Base-by-base conservation (phyloP, 1,140 invertebrate species). In the Micrasema minimum region DNA sequence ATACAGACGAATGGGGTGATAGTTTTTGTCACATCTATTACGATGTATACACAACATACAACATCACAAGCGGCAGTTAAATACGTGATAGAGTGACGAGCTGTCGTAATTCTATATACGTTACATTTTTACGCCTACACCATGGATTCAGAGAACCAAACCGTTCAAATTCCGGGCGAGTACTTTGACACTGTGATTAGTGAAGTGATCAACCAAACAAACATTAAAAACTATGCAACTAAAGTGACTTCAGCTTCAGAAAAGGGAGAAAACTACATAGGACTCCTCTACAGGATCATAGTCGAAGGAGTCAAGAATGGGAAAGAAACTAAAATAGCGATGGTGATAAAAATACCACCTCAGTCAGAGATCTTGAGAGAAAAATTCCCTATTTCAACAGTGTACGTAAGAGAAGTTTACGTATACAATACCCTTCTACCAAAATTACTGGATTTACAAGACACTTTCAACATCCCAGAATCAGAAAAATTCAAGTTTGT, bases 231-330 rank as follows among this genome's bases (percentile, higher is more conserved):
- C n/a, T 67, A 45, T 35, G 23, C 55, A 16, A 45, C 51, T 1
- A 23, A 26, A 12, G 45, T 72, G 0, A 65, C 48, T 1, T 10
- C 23, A 9, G 74, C 71, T 10, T 65, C 78, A 18, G 75, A 72
- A 69, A 80, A 80, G 51, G 81, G 81, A 7, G 80, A 82, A 41
- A 82, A 82, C 51, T 83, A 81, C 23, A 45, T 80, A 38, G 80
- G 81, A 22, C 75, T 81, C 2, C 69, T 83, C 0, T 79, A 78
- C 71, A 77, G 80, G 2, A 73, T 80, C 11, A 62, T 31, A 12
- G 23, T 73, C 1, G 31, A 7, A 9, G 74, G 74, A 1, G 16
- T 14, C 0, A 68, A 66, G 48, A 51, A 71, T 31, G 68, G 65
- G n/a, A 62, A 62, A 16, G 18, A 38, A 35, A 46, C 14, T 10